A percentile compares a stretch with the other conserved stretches of the same genome.
These are phyloP conservation scores for Siderastrea siderea DNA, from an alignment of 92 coral and sea anemone genomes.

Conservation along the genomic window DNA sequence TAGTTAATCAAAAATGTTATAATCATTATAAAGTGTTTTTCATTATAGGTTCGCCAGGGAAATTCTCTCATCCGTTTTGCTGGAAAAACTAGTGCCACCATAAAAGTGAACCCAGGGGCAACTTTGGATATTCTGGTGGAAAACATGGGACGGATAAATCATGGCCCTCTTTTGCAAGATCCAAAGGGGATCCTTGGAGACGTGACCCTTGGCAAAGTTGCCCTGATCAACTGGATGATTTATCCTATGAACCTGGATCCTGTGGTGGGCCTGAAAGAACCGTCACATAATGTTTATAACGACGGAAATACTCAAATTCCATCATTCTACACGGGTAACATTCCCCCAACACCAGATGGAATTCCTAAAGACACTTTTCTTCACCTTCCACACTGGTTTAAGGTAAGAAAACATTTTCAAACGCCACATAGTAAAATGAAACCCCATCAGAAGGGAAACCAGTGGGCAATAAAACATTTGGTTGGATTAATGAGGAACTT, in stretches of 20 bases:
- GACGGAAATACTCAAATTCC: constrained; percentile 54
- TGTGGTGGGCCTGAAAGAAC: constrained; percentile 33
- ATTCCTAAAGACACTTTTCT: constrained; percentile 89
- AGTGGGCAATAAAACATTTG: not conserved
- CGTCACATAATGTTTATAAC: not conserved
- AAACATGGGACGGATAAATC: constrained; percentile 94
- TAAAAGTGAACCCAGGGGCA: constrained; percentile 54
- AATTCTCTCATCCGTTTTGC: constrained; percentile 68
- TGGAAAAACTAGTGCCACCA: constrained; percentile 60
- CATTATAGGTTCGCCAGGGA: constrained; percentile 80
- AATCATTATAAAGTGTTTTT: no score
- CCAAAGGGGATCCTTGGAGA: constrained; percentile 94
- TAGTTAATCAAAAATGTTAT: no score
- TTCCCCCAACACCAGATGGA: constrained; percentile 88
- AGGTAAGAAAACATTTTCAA: constrained; percentile 61
- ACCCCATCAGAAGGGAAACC: not conserved
- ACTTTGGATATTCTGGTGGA: constrained; percentile 84
- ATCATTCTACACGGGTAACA: constrained; percentile 84
- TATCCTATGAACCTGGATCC: constrained; percentile 71
- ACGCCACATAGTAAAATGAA: no score
- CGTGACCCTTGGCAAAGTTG: constrained; percentile 80
- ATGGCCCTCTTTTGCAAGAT: constrained; percentile 88
- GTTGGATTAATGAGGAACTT: no score
- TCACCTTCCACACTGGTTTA: constrained; percentile 83
- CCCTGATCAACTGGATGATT: constrained; percentile 84